Evolutionary conservation across 1,140 invertebrate species (phyloP).

Genomic region (Atta cephalotes): DNA sequence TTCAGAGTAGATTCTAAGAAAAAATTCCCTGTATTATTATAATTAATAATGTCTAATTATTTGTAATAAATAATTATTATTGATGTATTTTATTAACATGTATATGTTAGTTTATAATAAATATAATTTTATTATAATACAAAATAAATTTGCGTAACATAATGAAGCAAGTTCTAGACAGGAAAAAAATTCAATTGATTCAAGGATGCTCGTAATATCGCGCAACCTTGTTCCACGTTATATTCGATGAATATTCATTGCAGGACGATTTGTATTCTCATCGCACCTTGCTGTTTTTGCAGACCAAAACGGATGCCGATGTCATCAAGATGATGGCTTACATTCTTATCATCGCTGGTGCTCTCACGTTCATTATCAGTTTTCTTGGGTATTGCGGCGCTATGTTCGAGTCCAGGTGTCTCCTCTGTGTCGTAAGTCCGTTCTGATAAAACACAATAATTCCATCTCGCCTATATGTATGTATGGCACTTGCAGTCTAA

Average conservation of each 20-base stretch:
- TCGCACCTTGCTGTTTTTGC: constrained; percentile 68
- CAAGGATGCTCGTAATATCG: constrained; percentile 4
- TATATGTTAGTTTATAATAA: neutral
- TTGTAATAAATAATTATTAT: too few relatives aligned
- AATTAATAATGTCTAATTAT: too few relatives aligned
- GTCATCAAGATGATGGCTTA: constrained; percentile 90
- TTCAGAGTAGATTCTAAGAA: too few relatives aligned
- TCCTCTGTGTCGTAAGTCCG: constrained; percentile 91
- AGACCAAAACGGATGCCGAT: constrained; percentile 82
- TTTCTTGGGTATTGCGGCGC: constrained; percentile 96
- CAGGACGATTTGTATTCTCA: constrained; percentile 31
- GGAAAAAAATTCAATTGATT: neutral
- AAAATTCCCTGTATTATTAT: too few relatives aligned
- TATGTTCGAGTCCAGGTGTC: constrained; percentile 92
- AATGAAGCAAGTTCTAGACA: neutral
- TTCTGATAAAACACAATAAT: constrained; percentile 63
- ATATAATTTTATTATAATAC: neutral
- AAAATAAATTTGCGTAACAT: neutral
- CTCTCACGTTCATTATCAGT: constrained; percentile 93
- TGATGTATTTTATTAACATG: neutral
- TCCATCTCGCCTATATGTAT: neutral
- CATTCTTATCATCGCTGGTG: constrained; percentile 92
- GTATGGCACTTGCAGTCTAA: neutral
- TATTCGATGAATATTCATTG: constrained; percentile 18
- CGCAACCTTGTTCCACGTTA: neutral